phyloP scores from a whole-genome alignment of 2,797 vertebrate genomes.

The Coluber constrictor region DNA sequence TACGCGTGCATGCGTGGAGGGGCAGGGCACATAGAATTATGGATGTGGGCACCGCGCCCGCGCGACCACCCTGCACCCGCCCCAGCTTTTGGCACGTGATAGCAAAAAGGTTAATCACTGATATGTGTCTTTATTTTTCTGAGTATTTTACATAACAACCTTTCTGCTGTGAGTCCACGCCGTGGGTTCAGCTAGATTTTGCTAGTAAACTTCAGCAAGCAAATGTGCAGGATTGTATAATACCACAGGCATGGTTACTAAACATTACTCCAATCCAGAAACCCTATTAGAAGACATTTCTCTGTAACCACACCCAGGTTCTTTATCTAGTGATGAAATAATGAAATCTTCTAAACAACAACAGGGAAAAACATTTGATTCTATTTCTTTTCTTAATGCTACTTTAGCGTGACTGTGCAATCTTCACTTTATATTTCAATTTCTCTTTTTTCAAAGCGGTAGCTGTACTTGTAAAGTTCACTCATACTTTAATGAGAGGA shows the following conservation, averaged over 20 bases:
- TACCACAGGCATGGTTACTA: conserved; percentile 30
- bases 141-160: conserved; percentile 25
- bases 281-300: conserved; percentile 35
- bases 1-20: too few species aligned
- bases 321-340: conserved; percentile 47
- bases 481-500: neutral
- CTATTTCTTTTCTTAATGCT: neutral
- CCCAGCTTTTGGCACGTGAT: too few species aligned
- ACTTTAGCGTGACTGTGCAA: neutral
- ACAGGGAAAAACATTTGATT: neutral
- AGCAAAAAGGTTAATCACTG: too few species aligned
- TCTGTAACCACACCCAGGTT: neutral
- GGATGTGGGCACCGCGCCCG: rapidly evolving
- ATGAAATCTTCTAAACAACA: conserved; percentile 2
- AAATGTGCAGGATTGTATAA: conserved; percentile 1
- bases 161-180: neutral
- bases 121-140: neutral
- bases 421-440: neutral
- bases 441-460: neutral
- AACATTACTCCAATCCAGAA: conserved; percentile 41
- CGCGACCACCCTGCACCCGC: too few species aligned
- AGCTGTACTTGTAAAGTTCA: neutral
- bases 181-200: conserved; percentile 35
- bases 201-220: conserved; percentile 45
- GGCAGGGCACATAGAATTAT: too few species aligned